Conservation (phyloP, 1,140 invertebrate species). For the Limonius californicus region DNA sequence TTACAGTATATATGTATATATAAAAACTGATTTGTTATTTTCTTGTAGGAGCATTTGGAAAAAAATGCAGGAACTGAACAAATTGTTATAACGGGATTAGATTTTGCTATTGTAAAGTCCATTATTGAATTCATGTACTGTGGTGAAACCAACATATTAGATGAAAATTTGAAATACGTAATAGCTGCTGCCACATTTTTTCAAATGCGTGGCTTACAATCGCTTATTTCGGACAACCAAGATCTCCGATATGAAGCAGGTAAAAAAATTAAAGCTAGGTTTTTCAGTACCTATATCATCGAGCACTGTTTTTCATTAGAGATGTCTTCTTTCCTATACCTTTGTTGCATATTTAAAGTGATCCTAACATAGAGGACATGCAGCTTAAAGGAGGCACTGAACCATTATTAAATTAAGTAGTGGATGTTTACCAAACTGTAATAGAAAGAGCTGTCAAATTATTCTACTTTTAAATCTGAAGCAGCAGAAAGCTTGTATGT, state of each 20-base stretch:
- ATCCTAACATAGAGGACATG: too few relatives aligned
- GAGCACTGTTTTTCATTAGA: background rate
- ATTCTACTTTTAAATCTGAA: too few relatives aligned
- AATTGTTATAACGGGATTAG: slow-evolving; percentile 40
- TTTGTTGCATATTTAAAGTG: too few relatives aligned
- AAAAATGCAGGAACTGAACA: slow-evolving; percentile 35
- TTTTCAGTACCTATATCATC: background rate
- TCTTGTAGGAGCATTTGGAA: slow-evolving; percentile 30
- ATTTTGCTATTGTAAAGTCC: slow-evolving; percentile 41
- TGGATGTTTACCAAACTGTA: too few relatives aligned
- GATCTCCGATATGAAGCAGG: slow-evolving; percentile 20
- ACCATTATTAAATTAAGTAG: too few relatives aligned
- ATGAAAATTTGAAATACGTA: slow-evolving; percentile 40
- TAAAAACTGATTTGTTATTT: too few relatives aligned
- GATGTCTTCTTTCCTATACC: too few relatives aligned
- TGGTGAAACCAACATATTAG: slow-evolving; percentile 39
- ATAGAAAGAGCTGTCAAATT: too few relatives aligned
- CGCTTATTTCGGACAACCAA: slow-evolving; percentile 31
- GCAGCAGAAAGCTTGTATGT: too few relatives aligned
- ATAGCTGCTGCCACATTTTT: slow-evolving; percentile 42
- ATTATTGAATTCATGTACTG: slow-evolving; percentile 45
- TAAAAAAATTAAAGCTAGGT: background rate
- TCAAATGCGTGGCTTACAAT: slow-evolving; percentile 38
- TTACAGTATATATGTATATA: too few relatives aligned
- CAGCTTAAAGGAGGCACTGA: too few relatives aligned